Percentiles rank a stretch among this genome's conserved stretches.
Evolutionary conservation across 2,113 vertebrate genomes (phyloP).

Genomic region (Noctilio leporinus): DNA sequence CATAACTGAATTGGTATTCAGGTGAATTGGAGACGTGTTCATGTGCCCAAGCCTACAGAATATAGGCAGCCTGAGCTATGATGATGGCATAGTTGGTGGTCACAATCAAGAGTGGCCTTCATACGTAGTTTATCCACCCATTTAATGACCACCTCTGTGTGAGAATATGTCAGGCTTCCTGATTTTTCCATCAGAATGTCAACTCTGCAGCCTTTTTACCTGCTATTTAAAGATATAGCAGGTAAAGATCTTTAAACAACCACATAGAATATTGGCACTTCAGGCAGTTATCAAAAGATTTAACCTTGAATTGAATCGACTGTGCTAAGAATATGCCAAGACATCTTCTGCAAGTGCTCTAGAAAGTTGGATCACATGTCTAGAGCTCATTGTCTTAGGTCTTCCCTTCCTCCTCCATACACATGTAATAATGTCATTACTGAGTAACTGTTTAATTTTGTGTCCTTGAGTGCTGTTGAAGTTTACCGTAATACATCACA

Average conservation of each 20-base stretch:
- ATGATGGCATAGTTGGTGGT: not conserved
- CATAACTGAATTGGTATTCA: not conserved
- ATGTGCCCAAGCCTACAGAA: not conserved
- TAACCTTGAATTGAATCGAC: not conserved
- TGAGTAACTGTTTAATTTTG: not conserved
- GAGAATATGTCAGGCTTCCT: conserved; percentile 1
- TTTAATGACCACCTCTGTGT: not conserved
- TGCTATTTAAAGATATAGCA: not conserved
- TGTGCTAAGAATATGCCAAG: not conserved
- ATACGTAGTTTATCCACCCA: not conserved
- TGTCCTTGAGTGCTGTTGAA: not conserved
- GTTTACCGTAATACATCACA: not conserved
- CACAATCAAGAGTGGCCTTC: not conserved
- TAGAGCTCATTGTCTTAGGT: not conserved
- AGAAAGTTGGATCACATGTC: not conserved
- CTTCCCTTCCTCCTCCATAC: not conserved
- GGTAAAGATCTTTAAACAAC: not conserved
- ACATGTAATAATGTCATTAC: not conserved
- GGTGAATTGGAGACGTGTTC: not conserved
- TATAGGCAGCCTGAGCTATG: not conserved
- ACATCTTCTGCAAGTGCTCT: not conserved
- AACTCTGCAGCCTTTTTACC: not conserved
- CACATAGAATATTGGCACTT: not conserved
- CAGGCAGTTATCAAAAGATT: not conserved
- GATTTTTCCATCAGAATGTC: not conserved